Base-by-base conservation (phyloP, 30 jellyfish, hydroid and myxozoan species). In the Euphysa ruthae region DNA sequence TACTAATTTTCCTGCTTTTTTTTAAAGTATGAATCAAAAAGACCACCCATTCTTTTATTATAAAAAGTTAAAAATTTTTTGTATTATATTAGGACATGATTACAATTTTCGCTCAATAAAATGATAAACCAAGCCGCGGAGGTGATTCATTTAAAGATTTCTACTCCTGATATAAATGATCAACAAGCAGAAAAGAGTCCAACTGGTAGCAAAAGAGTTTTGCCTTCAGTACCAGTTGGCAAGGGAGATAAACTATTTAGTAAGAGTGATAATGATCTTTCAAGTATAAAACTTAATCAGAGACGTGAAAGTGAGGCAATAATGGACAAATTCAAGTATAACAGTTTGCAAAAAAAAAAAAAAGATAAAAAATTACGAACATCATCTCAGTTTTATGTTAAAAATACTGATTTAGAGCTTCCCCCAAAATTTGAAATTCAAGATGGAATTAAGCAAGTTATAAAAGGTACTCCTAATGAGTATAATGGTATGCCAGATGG, bases 341-440 rank as follows among this genome's bases (percentile, higher is more conserved):
- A 82, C 60, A 73, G 84, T 35, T 46, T 74, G 22, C 93, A 84
- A 42, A 61, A 85, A 19, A 46, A 50, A 35, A 68, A 68, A 28
- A 68, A 68, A 49, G 69, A 68, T n/a, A 49, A 43, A 4, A 49
- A 52, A 21, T 68, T 54, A 14, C 43, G 44, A 43, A 68, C 30
- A 15, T 33, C 78, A 15, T 15, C 80, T 0, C 15, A 3, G 6
- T 68, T 43, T 68, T 68, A 43, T 44, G 74, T 49, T 6, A 14
- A 29, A 0, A 35, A 27, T 25, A 27, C 31, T 29, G 74, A 35
- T 20, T 43, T 31, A 23, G 38, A 63, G 18, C 33, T 16, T 58
- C 30, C 55, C 10, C 54, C 55, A 13, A 32, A 43, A 50, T 34
- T 6, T 0, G 49, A 68, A 15, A 8, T 34, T 13, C 44, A 43